A percentile compares a stretch with the other conserved stretches of the same genome.
These are phyloP conservation scores for Clarias laeviceps DNA, from an alignment of 2,797 vertebrate species.

Conservation along the genomic window DNA sequence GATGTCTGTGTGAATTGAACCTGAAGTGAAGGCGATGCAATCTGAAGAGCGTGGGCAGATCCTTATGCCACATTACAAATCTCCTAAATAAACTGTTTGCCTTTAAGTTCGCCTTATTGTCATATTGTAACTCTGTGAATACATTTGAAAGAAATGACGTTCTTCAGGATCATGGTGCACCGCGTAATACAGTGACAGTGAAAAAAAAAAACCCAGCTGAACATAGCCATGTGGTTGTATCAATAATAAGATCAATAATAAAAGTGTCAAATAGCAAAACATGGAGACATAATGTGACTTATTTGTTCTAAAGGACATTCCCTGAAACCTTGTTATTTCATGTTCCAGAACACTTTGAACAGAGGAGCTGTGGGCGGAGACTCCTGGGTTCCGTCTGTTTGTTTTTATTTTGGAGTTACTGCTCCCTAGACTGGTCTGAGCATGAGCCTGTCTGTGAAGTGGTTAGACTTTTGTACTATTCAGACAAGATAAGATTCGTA, in stretches of 20 bases:
- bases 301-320: too few species aligned
- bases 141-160: neutral
- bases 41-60: neutral
- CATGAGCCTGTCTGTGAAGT: too few species aligned
- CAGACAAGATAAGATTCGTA: too few species aligned
- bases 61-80: neutral
- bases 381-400: neutral
- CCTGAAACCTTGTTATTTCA: neutral
- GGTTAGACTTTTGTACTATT: neutral
- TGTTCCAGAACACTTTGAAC: neutral
- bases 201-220: too few species aligned
- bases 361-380: neutral
- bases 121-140: neutral
- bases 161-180: neutral
- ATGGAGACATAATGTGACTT: neutral
- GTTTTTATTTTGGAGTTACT: too few species aligned
- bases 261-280: neutral
- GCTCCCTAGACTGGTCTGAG: neutral
- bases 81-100: neutral
- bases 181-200: neutral
- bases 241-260: neutral
- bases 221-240: too few species aligned
- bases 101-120: neutral
- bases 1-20: constrained; percentile 9
- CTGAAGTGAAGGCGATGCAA: constrained; percentile 4